Percentiles rank a stretch among this genome's conserved stretches.
Conservation (phyloP, 2,888 invertebrate genomes). For the Icerya purchasi region DNA sequence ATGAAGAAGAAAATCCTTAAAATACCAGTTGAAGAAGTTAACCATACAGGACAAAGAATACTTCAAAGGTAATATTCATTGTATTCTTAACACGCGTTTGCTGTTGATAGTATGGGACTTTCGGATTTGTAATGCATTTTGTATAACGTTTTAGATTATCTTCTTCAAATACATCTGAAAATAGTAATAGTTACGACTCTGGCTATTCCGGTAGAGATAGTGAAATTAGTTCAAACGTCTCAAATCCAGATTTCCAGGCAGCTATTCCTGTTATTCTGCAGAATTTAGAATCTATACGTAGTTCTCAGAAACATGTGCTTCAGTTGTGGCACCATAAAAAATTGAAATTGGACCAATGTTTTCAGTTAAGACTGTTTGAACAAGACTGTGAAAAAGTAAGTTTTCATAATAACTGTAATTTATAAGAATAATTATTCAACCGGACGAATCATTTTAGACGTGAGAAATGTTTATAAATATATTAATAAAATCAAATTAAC, state of each 20-base stretch:
- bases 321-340: constrained; percentile 91
- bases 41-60: constrained; percentile 57
- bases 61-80: constrained; percentile 28
- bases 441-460: background rate
- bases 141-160: background rate
- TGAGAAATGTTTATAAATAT: background rate
- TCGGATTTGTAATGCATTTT: too few relatives aligned
- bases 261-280: constrained; percentile 48
- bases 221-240: constrained; percentile 29
- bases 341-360: constrained; percentile 83
- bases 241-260: constrained; percentile 39
- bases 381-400: constrained; percentile 86
- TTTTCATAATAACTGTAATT: background rate
- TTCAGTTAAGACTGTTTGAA: constrained; percentile 84
- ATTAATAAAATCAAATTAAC: background rate
- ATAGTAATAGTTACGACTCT: constrained; percentile 40
- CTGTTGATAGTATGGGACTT: constrained; percentile 2
- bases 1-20: constrained; percentile 84
- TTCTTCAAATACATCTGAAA: constrained; percentile 28
- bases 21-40: constrained; percentile 81
- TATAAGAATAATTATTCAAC: background rate
- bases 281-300: constrained; percentile 66
- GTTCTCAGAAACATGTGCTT: constrained; percentile 72
- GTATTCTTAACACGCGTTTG: background rate
- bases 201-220: constrained; percentile 51